A percentile compares a stretch with the other conserved stretches of the same genome.
Evolutionary conservation across 2,888 invertebrate genomes (phyloP).

Genomic region (Mamestra brassicae): DNA sequence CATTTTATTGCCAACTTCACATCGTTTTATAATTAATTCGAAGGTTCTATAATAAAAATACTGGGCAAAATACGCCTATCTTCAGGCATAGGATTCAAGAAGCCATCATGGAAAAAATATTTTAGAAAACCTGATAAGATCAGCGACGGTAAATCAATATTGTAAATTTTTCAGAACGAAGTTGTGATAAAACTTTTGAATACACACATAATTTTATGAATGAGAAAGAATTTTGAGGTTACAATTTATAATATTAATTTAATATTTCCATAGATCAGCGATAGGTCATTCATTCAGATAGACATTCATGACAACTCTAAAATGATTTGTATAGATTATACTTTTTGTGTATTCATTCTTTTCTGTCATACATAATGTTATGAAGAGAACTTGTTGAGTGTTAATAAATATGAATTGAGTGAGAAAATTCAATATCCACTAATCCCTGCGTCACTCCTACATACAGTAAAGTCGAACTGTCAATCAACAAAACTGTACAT

Average conservation of each 20-base stretch:
- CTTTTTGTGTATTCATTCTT: constrained; percentile 14
- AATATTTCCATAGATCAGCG: constrained; percentile 17
- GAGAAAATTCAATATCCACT: constrained; percentile 40
- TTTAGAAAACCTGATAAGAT: neutral
- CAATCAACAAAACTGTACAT: constrained; percentile 76
- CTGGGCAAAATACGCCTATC: constrained; percentile 34
- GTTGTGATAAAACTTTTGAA: neutral
- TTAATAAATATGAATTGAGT: constrained; percentile 35
- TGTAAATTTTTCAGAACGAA: neutral
- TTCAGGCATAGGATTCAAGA: neutral
- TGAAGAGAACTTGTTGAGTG: constrained; percentile 9
- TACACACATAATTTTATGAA: constrained; percentile 25
- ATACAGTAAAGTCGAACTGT: constrained; percentile 69
- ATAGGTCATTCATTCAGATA: constrained; percentile 24
- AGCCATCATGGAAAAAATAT: neutral
- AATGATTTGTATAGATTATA: constrained; percentile 5
- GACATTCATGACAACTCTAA: constrained; percentile 5
- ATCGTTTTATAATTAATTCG: constrained; percentile 73
- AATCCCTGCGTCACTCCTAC: constrained; percentile 68
- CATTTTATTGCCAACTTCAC: constrained; percentile 75
- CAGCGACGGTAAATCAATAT: neutral
- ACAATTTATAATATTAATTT: constrained; percentile 11
- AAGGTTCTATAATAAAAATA: constrained; percentile 35
- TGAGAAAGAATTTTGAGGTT: constrained; percentile 22
- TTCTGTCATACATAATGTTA: constrained; percentile 2